Conservation (phyloP, 2,888 invertebrate species). For the Chouioia cunea region DNA sequence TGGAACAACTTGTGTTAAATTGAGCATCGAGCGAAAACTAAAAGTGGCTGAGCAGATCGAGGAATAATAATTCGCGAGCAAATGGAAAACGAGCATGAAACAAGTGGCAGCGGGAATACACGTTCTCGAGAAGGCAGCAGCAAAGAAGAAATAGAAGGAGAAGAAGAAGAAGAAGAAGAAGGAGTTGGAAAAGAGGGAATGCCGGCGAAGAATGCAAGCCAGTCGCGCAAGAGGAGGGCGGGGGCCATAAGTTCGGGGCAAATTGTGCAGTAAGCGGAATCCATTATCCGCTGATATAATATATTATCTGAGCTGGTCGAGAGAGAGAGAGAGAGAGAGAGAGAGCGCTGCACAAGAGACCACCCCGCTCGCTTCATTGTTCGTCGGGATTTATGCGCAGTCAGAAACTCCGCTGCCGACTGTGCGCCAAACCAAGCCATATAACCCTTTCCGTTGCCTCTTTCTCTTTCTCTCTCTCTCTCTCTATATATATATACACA, state of each 20-base stretch:
- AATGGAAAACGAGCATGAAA: background rate
- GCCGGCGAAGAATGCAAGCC: too few relatives aligned
- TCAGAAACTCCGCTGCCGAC: slow-evolving; percentile 24
- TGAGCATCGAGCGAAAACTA: background rate
- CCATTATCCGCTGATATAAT: slow-evolving; percentile 54
- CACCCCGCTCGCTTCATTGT: slow-evolving; percentile 48
- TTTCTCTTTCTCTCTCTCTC: slow-evolving; percentile 9
- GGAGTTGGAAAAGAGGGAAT: background rate
- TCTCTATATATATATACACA: too few relatives aligned
- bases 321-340: background rate
- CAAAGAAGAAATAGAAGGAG: background rate
- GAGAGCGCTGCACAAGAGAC: slow-evolving; percentile 21
- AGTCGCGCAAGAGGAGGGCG: background rate
- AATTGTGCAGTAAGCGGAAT: slow-evolving; percentile 55
- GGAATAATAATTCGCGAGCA: background rate
- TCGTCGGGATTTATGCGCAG: slow-evolving; percentile 45
- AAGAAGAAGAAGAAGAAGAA: background rate
- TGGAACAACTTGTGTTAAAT: too few relatives aligned
- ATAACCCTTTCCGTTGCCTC: background rate
- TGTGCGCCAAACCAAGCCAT: too few relatives aligned
- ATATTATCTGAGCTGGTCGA: slow-evolving; percentile 45
- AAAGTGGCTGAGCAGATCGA: background rate
- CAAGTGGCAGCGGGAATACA: background rate
- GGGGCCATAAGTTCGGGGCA: slow-evolving; percentile 52
- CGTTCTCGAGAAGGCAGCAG: slow-evolving; percentile 11